Evolutionary conservation across 2,113 vertebrate genomes (phyloP), one percentile per base, ranked within the genome.

Genomic region (Alligator sinensis): DNA sequence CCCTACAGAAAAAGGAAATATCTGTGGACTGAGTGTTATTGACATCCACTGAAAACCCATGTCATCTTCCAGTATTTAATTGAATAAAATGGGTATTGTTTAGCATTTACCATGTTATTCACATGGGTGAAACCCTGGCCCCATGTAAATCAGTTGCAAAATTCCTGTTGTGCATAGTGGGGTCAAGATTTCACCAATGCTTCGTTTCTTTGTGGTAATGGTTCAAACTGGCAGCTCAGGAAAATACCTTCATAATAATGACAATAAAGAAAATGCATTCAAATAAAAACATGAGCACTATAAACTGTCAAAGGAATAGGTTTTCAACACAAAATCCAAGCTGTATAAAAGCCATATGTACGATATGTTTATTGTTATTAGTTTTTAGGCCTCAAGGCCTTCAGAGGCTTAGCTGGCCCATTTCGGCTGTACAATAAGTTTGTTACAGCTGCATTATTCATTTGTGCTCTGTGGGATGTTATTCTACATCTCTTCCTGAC

Each of bases 1-100:
- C 95, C 90, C 85, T 72, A 86, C 90, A 97, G 80, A 94, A 96
- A 97, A 95, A 96, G 82, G 93, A 97, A 96, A 86, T 95, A 80
- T 82, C 91, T 96, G 88, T 90, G 81, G 72, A 93, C 83, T 92
- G 88, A 80, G 38, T 80, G n/a, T 19, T 91, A 28, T 80, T 91
- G 80, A 92, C 86, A 80, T 80, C 24, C 22, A 38, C 86, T 96
- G 88, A 94, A 92, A 97, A 85, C 3, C 80, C 82, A 5, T 87
- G 60, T 92, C 86, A 97, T 70, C 89, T 94, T 91, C 47, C 94
- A 84, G 77, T 92, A 47, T 92, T 96, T 95, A 96, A 90, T 94
- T 86, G 92, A 70, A 85, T 94, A 82, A 97, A 96, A 90, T 47
- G 22, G 92, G 11, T 86, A 80, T 91, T 91, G 90, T 97, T 97